Base-by-base conservation (phyloP, 1,140 invertebrate species). In the Drosophila sp. region DNA sequence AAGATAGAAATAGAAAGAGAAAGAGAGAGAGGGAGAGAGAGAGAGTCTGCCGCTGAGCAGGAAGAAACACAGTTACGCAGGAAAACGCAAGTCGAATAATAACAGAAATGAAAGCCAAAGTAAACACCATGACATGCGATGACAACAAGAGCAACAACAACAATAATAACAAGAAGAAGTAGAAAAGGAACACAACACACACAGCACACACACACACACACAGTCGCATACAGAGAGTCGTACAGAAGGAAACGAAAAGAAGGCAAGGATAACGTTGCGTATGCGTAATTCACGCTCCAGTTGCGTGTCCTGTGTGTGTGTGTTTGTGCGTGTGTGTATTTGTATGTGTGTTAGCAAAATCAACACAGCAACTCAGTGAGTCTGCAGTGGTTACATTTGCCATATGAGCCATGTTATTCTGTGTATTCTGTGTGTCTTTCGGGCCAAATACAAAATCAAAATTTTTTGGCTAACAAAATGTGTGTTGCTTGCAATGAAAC, bases 211-310 rank as follows among this genome's bases (percentile, higher is more conserved):
- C 14, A 36, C 11, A 54, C 7, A 18, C 6, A 54, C 2, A 21
- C 34, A 51, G 45, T 18, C 14, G 18, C 8, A 58, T 14, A 45
- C 16, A 62, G 43, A 11, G 46, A 65, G 43, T 48, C 56, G 73
- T 43, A 51, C 61, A 75, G 61, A 79, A 63, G 45, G 66, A 78
- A 76, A 72, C 69, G 62, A 59, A 83, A 61, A 71, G 63, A 78
- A 69, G 54, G 69, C 58, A 76, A 76, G 76, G 72, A 73, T 70
- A 83, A 89, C 83, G 83, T 87, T 89, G 83, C 83, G 83, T 89
- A 87, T 87, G 79, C 82, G 82, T 87, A 87, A 87, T 87, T 87
- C 65, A 87, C 82, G 82, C 82, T 87, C 83, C 83, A 87, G 76
- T 87, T 87, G 83, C 79, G 78, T 87, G 57, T 78, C 54, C 78